Conservation (phyloP, 1,140 invertebrate species). For the Leptopilina boulardi region DNA sequence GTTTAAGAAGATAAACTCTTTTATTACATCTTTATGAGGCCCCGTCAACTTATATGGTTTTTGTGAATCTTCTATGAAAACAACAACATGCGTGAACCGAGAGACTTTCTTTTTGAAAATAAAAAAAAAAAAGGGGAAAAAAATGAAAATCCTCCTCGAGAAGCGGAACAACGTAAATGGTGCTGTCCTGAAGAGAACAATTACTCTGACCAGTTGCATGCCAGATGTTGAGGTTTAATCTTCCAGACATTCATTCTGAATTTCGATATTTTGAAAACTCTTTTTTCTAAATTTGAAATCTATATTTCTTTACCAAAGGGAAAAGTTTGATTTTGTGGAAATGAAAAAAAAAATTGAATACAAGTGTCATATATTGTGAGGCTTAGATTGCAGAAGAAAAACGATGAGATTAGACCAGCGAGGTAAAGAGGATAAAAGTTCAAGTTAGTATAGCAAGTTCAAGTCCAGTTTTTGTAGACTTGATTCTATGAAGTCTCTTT, state of each 20-base stretch:
- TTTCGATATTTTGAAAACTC: conserved; percentile 47
- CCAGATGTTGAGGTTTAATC: conserved; percentile 51
- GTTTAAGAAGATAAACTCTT: too few species aligned
- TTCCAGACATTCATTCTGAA: conserved; percentile 40
- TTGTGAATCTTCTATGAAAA: conserved; percentile 11
- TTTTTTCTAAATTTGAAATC: not conserved
- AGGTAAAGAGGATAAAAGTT: conserved; percentile 49
- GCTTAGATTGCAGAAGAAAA: conserved; percentile 37
- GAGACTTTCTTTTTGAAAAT: not conserved
- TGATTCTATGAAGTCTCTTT: conserved; percentile 34
- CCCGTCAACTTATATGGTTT: not conserved
- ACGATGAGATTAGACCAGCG: conserved; percentile 38
- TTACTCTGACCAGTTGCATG: conserved; percentile 52
- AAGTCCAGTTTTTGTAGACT: conserved; percentile 65
- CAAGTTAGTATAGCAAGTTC: conserved; percentile 54
- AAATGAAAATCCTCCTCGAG: not conserved
- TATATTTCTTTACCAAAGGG: not conserved
- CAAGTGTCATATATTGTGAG: conserved; percentile 43
- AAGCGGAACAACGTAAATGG: conserved; percentile 4
- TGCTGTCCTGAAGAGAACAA: conserved; percentile 41
- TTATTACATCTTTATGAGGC: too few species aligned
- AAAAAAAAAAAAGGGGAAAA: not conserved
- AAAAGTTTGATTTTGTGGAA: conserved; percentile 8
- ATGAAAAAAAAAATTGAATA: conserved; percentile 50
- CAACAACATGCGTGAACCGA: conserved; percentile 26